Evolutionary conservation across 2,888 invertebrate genomes (phyloP), one percentile per base, ranked within the genome.

Genomic region (Taenaris catops): DNA sequence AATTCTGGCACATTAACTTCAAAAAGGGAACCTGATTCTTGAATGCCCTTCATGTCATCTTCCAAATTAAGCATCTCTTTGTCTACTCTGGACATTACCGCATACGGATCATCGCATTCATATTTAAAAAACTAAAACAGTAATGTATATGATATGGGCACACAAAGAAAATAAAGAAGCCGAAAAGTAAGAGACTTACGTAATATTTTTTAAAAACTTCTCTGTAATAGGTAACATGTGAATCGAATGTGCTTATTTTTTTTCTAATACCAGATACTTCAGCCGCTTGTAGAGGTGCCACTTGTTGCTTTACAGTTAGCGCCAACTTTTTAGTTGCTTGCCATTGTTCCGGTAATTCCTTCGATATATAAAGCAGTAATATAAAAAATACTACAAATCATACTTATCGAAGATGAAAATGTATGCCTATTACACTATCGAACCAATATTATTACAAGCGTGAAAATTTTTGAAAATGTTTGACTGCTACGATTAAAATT

Each of bases 301-400:
- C 96, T 74, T 96, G 95, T 67, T 97, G 97, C 65, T 97, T 97
- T 2, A 97, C 94, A 18, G 94, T 95, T 9, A 94, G 79, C 0
- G 96, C 96, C 38, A 97, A 90, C 78, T 97, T 98, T 70, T 98
- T 98, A 0, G 96, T 96, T 49, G 96, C 94, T 53, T 92, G 93
- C 98, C 98, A 98, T 72, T 97, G 96, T 63, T 97, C 97, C 5
- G 98, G 98, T 34, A 98, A 74, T 75, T 98, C 97, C 90, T 96
- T 86, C 9, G 63, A 53, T 34, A 16, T n/a, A n/a, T n/a, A n/a
- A n/a, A n/a, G n/a, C n/a, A n/a, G n/a, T n/a, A n/a, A n/a, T n/a
- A n/a, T n/a, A n/a, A n/a, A n/a, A n/a, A n/a, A n/a, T n/a, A n/a
- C n/a, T n/a, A n/a, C n/a, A n/a, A n/a, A n/a, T n/a, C n/a, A n/a